phyloP scores from a whole-genome alignment of 2,888 invertebrate genomes.

The Gerosis bhagava region DNA sequence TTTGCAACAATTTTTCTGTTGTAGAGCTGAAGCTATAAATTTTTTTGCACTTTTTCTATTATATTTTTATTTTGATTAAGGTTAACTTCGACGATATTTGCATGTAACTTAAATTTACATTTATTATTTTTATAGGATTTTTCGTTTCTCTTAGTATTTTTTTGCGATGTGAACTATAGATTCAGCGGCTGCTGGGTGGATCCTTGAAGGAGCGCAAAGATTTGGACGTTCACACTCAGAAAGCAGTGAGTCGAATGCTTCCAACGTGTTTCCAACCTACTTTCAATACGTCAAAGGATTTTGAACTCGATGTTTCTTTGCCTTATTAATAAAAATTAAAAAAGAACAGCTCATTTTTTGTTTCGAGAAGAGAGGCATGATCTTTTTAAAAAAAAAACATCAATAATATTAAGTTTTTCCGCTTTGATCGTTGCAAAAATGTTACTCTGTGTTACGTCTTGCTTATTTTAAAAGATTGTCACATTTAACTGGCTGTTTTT shows the following conservation, averaged over 20 bases:
- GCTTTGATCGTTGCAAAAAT: background rate
- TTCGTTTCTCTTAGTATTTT: conserved; percentile 51
- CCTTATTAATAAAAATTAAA: conserved; percentile 1
- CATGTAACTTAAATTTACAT: too few relatives aligned
- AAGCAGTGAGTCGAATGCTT: conserved; percentile 84
- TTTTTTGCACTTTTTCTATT: background rate
- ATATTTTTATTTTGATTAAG: conserved; percentile 31
- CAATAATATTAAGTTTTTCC: background rate
- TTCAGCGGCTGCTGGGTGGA: conserved; percentile 89
- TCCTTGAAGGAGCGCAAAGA: conserved; percentile 84
- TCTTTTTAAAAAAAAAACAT: too few relatives aligned
- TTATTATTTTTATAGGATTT: too few relatives aligned
- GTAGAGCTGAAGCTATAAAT: too few relatives aligned
- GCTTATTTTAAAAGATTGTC: too few relatives aligned
- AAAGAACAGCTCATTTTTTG: too few relatives aligned
- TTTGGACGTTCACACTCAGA: conserved; percentile 85
- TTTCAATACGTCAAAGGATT: conserved; percentile 16
- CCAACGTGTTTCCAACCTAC: conserved; percentile 10
- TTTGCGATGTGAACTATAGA: conserved; percentile 73
- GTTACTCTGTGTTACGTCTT: too few relatives aligned
- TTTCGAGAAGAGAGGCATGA: too few relatives aligned
- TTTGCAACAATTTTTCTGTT: too few relatives aligned
- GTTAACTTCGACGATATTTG: too few relatives aligned
- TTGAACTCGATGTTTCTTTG: conserved; percentile 24
- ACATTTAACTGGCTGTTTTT: too few relatives aligned